Percentiles rank a stretch among this genome's conserved stretches.
Evolutionary conservation across 2,888 invertebrate species (phyloP).

Genomic region (Drosophila atripex): DNA sequence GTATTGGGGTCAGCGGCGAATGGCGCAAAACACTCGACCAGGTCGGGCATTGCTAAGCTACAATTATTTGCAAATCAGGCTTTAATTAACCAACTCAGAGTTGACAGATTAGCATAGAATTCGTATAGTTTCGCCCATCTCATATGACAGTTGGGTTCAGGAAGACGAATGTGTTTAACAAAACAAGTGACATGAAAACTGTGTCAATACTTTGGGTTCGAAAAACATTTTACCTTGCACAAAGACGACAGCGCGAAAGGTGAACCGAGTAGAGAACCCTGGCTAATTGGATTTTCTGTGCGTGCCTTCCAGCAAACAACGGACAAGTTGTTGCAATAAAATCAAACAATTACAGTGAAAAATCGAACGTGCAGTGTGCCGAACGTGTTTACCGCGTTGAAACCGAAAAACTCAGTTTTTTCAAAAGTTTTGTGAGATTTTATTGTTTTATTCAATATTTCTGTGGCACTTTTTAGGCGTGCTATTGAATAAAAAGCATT

Average conservation of each 20-base stretch:
- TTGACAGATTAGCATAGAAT: slow-evolving; percentile 71
- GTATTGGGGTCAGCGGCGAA: slow-evolving; percentile 53
- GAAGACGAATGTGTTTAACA: slow-evolving; percentile 52
- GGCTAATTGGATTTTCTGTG: slow-evolving; percentile 74
- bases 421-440: slow-evolving; percentile 1
- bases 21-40: slow-evolving; percentile 20
- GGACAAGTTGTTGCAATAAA: slow-evolving; percentile 68
- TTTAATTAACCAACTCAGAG: slow-evolving; percentile 63
- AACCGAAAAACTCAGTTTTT: slow-evolving; percentile 19
- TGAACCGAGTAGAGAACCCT: slow-evolving; percentile 18
- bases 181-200: slow-evolving; percentile 52
- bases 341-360: slow-evolving; percentile 73
- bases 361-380: slow-evolving; percentile 68
- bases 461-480: slow-evolving; percentile 20
- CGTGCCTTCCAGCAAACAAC: slow-evolving; percentile 60
- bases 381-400: slow-evolving; percentile 57
- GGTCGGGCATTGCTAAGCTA: slow-evolving; percentile 52
- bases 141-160: slow-evolving; percentile 47
- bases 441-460: no score
- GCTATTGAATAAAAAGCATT: background rate
- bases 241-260: slow-evolving; percentile 31
- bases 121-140: slow-evolving; percentile 14
- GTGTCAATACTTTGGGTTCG: slow-evolving; percentile 69
- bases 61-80: slow-evolving; percentile 67
- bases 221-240: slow-evolving; percentile 55